Evolutionary conservation across 2,888 invertebrate genomes (phyloP), one percentile per base, ranked within the genome.

Genomic region (Chrysina gloriosa): DNA sequence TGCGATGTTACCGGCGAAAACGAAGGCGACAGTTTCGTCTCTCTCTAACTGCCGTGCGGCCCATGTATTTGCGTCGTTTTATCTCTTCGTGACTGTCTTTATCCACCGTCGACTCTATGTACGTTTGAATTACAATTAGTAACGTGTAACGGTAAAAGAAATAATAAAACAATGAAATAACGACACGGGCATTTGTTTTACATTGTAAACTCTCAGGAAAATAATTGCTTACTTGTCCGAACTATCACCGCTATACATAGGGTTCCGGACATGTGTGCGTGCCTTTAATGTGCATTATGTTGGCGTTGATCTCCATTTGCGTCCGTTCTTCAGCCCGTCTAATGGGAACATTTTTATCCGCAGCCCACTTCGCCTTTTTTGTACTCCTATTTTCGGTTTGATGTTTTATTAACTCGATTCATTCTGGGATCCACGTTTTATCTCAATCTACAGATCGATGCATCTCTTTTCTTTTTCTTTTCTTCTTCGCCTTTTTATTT

Each of bases 141-240:
- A 61, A 27, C 25, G 14, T 42, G 42, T 61, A 61, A 61, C 58
- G 42, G 42, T 45, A 16, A 42, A 27, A 29, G 27, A 25, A 29
- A 42, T 61, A 61, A 27, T 42, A 61, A 61, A 61, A 61, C 58
- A 42, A 42, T 16, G 58, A 42, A 61, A 61, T 61, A 61, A 27
- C 58, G 58, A 61, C 42, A 61, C 27, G 25, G 27, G 27, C 42
- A 27, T 61, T 61, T 45, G 25, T 42, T 42, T 27, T 61, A 61
- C 58, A 42, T 42, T 25, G 58, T 61, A 42, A 14, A 5, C 7
- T 42, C 3, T 25, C 9, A 11, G 25, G 42, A 42, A 61, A 61
- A 42, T 61, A 61, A 61, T 45, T 23, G 36, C 19, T 56, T 56
- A 56, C 6, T 56, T 56, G 21, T 52, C 3, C 14, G 2, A 36